Evolutionary conservation across 2,113 vertebrate genomes (phyloP).

Genomic region (Lathamus discolor): DNA sequence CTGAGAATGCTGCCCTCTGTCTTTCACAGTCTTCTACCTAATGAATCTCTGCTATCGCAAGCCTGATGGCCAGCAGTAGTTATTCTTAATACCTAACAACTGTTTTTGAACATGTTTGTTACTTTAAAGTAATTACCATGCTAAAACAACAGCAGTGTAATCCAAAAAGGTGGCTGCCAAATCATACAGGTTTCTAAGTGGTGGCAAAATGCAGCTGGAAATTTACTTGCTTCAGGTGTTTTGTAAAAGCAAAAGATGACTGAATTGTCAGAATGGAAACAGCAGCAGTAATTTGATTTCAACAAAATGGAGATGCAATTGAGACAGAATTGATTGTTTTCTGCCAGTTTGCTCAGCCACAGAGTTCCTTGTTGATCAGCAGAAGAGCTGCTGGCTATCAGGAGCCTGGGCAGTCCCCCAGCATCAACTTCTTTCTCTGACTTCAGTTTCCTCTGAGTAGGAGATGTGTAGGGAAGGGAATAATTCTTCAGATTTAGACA

Average conservation of each 20-base stretch:
- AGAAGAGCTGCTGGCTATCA: neutral
- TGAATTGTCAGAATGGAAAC: neutral
- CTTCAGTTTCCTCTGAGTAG: accelerated
- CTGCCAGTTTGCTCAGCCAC: neutral
- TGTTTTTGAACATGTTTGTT: accelerated
- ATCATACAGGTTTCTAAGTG: neutral
- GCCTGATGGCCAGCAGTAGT: neutral
- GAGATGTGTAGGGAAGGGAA: neutral
- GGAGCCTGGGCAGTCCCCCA: neutral
- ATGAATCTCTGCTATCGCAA: neutral
- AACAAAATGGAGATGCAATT: neutral
- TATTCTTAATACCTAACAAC: neutral
- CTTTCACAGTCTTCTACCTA: neutral
- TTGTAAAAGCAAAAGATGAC: neutral
- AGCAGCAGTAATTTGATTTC: neutral
- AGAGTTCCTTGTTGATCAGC: neutral
- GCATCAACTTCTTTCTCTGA: neutral
- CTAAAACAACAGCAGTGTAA: neutral
- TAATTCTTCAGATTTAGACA: neutral
- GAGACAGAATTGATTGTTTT: neutral
- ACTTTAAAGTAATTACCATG: neutral
- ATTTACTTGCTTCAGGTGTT: neutral
- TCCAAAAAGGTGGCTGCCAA: neutral
- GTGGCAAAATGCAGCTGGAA: neutral
- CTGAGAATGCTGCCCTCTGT: accelerated